phyloP scores from a whole-genome alignment of 2,113 vertebrate genomes.

The Felis catus region F.catus_Fca126_mat1.0 CM031416.1:92970001-92970500 shows the following conservation, averaged over 20 bases:
- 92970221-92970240: background rate
- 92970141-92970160: background rate
- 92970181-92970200: background rate
- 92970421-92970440: background rate
- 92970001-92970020: background rate
- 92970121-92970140: background rate
- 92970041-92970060: background rate
- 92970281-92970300: background rate
- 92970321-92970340: background rate
- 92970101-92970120: background rate
- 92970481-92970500: background rate
- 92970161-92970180: background rate
- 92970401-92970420: background rate
- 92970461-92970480: background rate
- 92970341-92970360: background rate
- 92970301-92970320: background rate
- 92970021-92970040: background rate
- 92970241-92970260: background rate
- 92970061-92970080: background rate
- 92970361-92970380: background rate
- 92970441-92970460: background rate
- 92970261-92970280: background rate
- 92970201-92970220: background rate
- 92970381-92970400: background rate
- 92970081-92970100: background rate